Base-by-base conservation (phyloP, 2,113 vertebrate species). In the Pseudolaguvia tuberculata region DNA sequence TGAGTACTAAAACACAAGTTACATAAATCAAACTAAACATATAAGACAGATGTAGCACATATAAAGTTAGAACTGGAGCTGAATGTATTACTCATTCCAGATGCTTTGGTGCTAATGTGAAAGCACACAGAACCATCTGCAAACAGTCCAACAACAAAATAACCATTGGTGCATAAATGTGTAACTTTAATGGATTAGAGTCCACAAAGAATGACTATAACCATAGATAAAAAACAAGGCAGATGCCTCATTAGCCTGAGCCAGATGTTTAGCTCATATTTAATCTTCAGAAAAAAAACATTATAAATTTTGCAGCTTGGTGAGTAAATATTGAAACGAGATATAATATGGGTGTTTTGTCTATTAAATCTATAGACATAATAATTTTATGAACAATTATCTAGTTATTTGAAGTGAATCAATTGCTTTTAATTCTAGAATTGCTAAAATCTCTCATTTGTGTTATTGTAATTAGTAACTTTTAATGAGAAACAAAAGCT, bases 161-260 rank as follows among this genome's bases (percentile, higher is more conserved):
- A 48, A 25, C 0, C 18, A 2, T 25, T 48, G 21, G 42, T 10
- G 21, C 17, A 25, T 7, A 50, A 29, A 66, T 11, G 15, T 66
- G 61, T 42, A 67, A 3, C 42, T 50, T 48, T 50, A 67, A 48
- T 25, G 63, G n/a, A n/a, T n/a, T n/a, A n/a, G n/a, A n/a, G 42
- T 15, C 17, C 2, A 66, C 7, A 66, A 2, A 48, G 9, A 27
- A 66, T 67, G 47, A 48, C 45, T 9, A 50, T 10, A 50, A 50
- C 63, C 63, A 67, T 67, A 67, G 63, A 67, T 67, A 67, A 18
- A n/a, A 50, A 67, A 67, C 63, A 67, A 50, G 15, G 27, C 1
- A 67, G 63, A 67, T 67, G 63, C 63, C 25, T 27, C 25, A 27
- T 27, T 67, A 48, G 63, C 63, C 63, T 13, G 7, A 20, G 63